A percentile compares a stretch with the other conserved stretches of the same genome.
Conservation (phyloP, 2,888 invertebrate genomes). For the Megalurothrips usitatus region DNA sequence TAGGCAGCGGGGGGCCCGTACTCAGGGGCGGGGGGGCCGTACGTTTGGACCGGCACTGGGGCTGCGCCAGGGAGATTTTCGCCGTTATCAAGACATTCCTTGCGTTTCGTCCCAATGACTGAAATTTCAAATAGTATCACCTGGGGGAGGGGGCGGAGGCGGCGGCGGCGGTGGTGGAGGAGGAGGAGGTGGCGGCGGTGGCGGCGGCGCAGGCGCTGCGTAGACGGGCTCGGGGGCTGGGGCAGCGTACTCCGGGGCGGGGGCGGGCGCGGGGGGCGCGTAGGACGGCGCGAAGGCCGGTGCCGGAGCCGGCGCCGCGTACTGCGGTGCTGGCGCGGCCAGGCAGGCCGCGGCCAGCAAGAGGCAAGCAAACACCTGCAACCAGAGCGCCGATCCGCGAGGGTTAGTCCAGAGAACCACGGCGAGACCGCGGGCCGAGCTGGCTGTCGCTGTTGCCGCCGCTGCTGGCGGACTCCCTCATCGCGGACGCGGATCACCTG, state of each 20-base stretch:
- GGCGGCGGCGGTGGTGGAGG: not conserved
- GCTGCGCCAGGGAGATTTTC: too few species aligned
- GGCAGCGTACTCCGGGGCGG: not conserved
- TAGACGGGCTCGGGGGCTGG: not conserved
- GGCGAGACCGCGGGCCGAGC: too few species aligned
- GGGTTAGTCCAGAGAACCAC: not conserved
- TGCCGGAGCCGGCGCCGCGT: not conserved
- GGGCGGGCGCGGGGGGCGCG: not conserved
- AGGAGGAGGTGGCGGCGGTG: not conserved
- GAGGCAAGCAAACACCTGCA: conserved; percentile 14
- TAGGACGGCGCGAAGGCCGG: not conserved
- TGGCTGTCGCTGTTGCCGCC: not conserved
- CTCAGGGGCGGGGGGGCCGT: not conserved
- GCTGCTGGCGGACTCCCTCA: not conserved
- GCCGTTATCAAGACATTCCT: too few species aligned
- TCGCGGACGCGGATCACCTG: not conserved
- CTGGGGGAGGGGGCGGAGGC: not conserved
- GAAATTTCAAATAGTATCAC: too few species aligned
- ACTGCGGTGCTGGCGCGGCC: not conserved
- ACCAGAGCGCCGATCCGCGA: not conserved
- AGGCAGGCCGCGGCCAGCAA: not conserved
- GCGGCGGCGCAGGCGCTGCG: not conserved
- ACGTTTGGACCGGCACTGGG: too few species aligned
- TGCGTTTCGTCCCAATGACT: too few species aligned
- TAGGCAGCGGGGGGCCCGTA: not conserved